phyloP scores from a whole-genome alignment of 2,888 invertebrate genomes.

The Cheilosia soror region DNA sequence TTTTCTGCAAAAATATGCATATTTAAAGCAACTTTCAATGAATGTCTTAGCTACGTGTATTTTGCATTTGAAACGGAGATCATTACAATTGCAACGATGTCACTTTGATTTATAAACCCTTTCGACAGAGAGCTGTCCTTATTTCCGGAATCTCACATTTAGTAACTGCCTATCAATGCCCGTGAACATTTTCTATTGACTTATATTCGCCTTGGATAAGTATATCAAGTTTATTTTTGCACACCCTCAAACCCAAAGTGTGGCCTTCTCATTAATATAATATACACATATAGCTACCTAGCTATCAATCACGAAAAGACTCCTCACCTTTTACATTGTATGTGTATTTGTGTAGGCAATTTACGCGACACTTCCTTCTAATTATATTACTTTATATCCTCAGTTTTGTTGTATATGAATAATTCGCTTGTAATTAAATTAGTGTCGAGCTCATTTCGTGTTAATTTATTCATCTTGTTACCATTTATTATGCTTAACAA shows the following conservation, averaged over 20 bases:
- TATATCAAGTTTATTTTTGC: not conserved
- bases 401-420: not conserved
- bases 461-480: slow-evolving; percentile 49
- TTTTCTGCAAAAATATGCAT: too few relatives aligned
- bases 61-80: too few relatives aligned
- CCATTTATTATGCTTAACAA: slow-evolving; percentile 19
- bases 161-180: not conserved
- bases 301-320: not conserved
- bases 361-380: slow-evolving; percentile 12
- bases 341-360: too few relatives aligned
- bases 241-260: not conserved
- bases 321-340: too few relatives aligned
- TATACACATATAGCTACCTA: too few relatives aligned
- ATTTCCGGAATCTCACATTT: too few relatives aligned
- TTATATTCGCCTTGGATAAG: not conserved
- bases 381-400: slow-evolving; percentile 18
- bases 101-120: too few relatives aligned
- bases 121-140: too few relatives aligned
- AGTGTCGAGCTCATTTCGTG: slow-evolving; percentile 22
- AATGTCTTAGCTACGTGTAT: too few relatives aligned
- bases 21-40: too few relatives aligned
- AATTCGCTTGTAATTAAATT: slow-evolving; percentile 35
- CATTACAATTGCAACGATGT: too few relatives aligned
- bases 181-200: not conserved
- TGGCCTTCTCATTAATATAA: not conserved